Evolutionary conservation across 1,140 invertebrate genomes (phyloP), one percentile per base, ranked within the genome.

Genomic region (honey bee (Apis mellifera)): DNA sequence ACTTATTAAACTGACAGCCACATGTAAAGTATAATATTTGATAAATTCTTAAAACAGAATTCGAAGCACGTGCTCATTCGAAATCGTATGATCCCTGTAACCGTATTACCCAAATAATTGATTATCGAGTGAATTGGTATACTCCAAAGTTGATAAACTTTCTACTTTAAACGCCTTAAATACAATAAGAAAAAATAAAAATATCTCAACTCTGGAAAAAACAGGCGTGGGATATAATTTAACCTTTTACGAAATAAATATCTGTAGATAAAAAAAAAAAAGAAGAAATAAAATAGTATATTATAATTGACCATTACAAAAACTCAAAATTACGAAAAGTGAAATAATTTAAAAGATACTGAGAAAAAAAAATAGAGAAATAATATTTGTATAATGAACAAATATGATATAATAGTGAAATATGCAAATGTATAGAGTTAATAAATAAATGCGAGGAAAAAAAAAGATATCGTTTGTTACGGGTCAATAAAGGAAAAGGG

Each of bases 71-170:
- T 32, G 15, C 2, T 21, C 15, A 3, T 48, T 1, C 48, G 66
- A 9, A 9, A 69, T 69, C n/a, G 66, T 50, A 69, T 0, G 66
- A 50, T 69, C 42, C n/a, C 13, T 50, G 42, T 66, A 66, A 66
- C 48, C 21, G 48, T 71, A 26, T 70, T 54, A 71, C 50, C 15
- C 50, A 54, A 71, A 71, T 71, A 54, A 54, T 71, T 71, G 50
- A 17, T 54, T 71, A 26, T 71, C 69, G 50, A 52, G 23, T 23
- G 50, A 70, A 70, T 69, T 69, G 12, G 48, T n/a, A 2, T 23
- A 21, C 19, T 23, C 13, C 23, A 54, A 17, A 23, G 23, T 26
- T n/a, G 69, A 71, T 71, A 71, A 71, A 26, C 17, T 7, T 54
- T 19, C 50, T 71, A 71, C 54, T 54, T 71, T 71, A 7, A 19